phyloP scores from a whole-genome alignment of 1,140 invertebrate species.

The Drosophila micromelanica region DNA sequence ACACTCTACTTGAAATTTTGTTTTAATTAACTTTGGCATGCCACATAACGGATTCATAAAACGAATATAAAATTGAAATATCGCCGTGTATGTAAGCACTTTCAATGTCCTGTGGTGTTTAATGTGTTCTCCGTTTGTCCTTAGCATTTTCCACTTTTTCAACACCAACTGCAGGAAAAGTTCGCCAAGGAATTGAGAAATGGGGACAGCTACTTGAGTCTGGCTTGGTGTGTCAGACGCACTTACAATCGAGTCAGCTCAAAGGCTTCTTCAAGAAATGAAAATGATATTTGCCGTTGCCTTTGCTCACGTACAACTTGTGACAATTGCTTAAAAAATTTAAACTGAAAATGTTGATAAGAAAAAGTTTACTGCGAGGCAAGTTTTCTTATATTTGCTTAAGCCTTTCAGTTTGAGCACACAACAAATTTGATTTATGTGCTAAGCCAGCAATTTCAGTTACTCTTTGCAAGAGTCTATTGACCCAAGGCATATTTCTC shows the following conservation, averaged over 20 bases:
- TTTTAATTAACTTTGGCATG: conserved; percentile 63
- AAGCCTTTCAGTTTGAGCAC: conserved; percentile 17
- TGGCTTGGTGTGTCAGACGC: not conserved
- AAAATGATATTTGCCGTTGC: not conserved
- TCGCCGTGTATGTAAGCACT: conserved; percentile 12
- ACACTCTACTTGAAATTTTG: conserved; percentile 26
- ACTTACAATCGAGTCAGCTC: not conserved
- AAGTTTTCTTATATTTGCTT: conserved; percentile 8
- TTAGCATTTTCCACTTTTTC: conserved; percentile 10
- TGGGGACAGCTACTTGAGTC: conserved; percentile 9
- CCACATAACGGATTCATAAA: conserved; percentile 21
- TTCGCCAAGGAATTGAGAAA: conserved; percentile 5
- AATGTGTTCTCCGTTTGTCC: not conserved
- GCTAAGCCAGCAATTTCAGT: conserved; percentile 2
- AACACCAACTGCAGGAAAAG: conserved; percentile 5
- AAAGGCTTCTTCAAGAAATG: conserved; percentile 9
- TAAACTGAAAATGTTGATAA: conserved; percentile 7
- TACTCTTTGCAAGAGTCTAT: conserved; percentile 28
- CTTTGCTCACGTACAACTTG: not conserved
- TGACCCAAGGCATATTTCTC: conserved; percentile 39
- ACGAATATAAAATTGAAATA: conserved; percentile 39
- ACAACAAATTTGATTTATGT: conserved; percentile 43
- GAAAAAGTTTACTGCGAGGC: not conserved
- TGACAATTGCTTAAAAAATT: conserved; percentile 7
- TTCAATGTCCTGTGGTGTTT: conserved; percentile 35